A percentile compares a stretch with the other conserved stretches of the same genome.
phyloP scores from a whole-genome alignment of 2,797 vertebrate species.

The Sparus aurata region DNA sequence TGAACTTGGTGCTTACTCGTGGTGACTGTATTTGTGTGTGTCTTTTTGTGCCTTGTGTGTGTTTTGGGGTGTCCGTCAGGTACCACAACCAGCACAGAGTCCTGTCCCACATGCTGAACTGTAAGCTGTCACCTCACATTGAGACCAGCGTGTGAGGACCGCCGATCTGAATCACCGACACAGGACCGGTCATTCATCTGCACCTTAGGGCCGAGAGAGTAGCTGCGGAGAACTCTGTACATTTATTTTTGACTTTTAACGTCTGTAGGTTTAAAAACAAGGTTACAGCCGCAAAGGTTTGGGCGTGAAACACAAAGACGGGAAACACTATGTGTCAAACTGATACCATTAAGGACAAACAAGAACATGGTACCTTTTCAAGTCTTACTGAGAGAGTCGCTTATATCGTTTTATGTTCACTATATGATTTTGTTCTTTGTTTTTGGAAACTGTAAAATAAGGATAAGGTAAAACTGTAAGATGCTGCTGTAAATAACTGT shows the following conservation, averaged over 20 bases:
- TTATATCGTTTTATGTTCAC: neutral
- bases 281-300: neutral
- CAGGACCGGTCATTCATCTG: neutral
- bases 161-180: neutral
- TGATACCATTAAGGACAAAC: neutral
- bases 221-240: neutral
- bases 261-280: neutral
- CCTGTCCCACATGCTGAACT: conserved; percentile 80
- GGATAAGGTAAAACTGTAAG: neutral
- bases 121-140: conserved; percentile 78
- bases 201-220: neutral
- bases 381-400: neutral
- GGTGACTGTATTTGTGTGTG: neutral
- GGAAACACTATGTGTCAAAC: neutral
- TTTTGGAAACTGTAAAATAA: conserved; percentile 27
- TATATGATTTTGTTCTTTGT: neutral
- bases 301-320: neutral
- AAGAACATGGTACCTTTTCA: neutral
- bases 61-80: conserved; percentile 68
- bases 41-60: conserved; percentile 24
- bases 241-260: neutral
- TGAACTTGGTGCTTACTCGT: neutral
- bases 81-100: conserved; percentile 86
- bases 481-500: conserved; percentile 56
- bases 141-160: conserved; percentile 86